Evolutionary conservation across 2,113 vertebrate species (phyloP), one percentile per base, ranked within the genome.

Genomic region (Rhinogobius similis): DNA sequence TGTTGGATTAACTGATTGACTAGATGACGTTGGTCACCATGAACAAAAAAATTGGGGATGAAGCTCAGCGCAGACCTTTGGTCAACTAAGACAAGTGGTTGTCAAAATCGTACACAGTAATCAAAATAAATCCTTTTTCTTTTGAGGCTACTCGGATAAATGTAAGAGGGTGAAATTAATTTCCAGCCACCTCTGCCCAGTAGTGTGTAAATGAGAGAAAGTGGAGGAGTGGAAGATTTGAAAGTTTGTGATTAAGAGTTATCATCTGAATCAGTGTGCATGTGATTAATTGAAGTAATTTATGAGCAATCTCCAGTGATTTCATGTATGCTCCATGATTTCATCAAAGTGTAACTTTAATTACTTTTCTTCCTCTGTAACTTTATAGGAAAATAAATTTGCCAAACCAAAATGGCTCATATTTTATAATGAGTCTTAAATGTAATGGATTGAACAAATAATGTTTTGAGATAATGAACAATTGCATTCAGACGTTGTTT

Each of bases 231-330:
- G 53, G 77, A 67, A 64, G 41, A 81, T 72, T 78, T 78, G 52
- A 77, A 88, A 84, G 70, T 83, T 82, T 81, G 7, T 21, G 65
- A 87, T 78, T 71, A 73, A 64, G 72, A 77, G 75, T 82, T 77
- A 84, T 84, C 75, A 76, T 82, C 73, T 74, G 82, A 84, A 77
- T 86, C 77, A 82, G 70, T 72, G 70, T 87, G 81, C 73, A 77
- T 85, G 82, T 88, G 89, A 92, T 91, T 89, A 93, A 93, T 93
- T 87, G 70, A 87, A 89, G 78, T 90, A 82, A 91, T 91, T 90
- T 89, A 79, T 78, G 83, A 67, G 44, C 72, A 72, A 70, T 90
- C 82, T 86, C 86, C 75, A 87, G 87, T 83, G 82, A 88, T 80
- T 83, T 73, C 81, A 78, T 81, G 83, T 88, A 86, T 84, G 86